Evolutionary conservation across 2,113 vertebrate species (phyloP).

Genomic region (Prunella himalayana): DNA sequence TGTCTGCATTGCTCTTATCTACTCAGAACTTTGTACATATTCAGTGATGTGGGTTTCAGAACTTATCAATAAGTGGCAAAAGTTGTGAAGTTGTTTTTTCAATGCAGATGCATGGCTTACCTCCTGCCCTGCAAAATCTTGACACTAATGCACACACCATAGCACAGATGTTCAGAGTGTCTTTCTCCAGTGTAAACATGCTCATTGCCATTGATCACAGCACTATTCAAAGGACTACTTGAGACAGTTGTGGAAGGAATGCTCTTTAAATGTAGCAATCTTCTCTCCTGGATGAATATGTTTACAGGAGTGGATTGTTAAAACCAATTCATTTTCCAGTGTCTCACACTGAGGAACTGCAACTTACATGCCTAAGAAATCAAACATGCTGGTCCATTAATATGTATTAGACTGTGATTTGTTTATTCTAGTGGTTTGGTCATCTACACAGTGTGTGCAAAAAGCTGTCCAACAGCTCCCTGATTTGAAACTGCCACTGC

Average conservation of each 20-base stretch:
- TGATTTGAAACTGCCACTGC: not conserved
- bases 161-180: not conserved
- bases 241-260: not conserved
- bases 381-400: not conserved
- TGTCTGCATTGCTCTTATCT: not conserved
- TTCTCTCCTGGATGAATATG: not conserved
- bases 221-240: not conserved
- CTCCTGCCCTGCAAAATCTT: not conserved
- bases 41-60: not conserved
- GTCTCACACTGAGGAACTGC: not conserved
- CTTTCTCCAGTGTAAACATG: not conserved
- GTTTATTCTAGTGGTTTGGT: not conserved
- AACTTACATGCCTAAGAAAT: not conserved
- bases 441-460: not conserved
- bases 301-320: not conserved
- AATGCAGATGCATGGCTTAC: not conserved
- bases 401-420: not conserved
- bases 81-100: not conserved
- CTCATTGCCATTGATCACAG: not conserved
- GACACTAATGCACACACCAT: not conserved
- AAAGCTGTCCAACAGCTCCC: not conserved
- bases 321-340: not conserved
- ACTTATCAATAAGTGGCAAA: not conserved
- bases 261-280: not conserved
- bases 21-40: not conserved